Evolutionary conservation across 2,888 invertebrate species (phyloP).

Genomic region (Caenorhabditis wallacei): DNA sequence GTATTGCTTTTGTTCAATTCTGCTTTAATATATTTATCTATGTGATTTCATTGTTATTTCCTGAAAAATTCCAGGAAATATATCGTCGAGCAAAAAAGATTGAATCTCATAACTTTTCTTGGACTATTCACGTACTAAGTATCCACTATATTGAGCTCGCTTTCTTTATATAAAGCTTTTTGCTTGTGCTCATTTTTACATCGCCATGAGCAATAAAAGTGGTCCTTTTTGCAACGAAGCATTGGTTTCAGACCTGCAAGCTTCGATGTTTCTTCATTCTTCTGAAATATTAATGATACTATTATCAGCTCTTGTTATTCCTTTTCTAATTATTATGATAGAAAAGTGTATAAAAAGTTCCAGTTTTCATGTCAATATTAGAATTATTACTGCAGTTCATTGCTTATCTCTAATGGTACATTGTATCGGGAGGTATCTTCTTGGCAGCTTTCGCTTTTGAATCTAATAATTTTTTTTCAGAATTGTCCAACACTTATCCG

Average conservation of each 20-base stretch:
- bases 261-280: not conserved
- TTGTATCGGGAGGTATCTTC: conserved; percentile 21
- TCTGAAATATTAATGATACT: conserved; percentile 17
- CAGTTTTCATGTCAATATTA: conserved; percentile 27
- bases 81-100: too few relatives aligned
- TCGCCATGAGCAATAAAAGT: too few relatives aligned
- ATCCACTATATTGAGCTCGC: too few relatives aligned
- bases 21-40: too few relatives aligned
- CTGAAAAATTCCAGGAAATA: too few relatives aligned
- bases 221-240: too few relatives aligned
- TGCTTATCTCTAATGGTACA: conserved; percentile 16
- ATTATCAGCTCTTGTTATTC: conserved; percentile 7
- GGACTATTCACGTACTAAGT: too few relatives aligned
- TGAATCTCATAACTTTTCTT: too few relatives aligned
- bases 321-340: not conserved
- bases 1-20: too few relatives aligned
- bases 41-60: too few relatives aligned
- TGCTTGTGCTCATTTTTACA: too few relatives aligned
- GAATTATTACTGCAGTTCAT: conserved; percentile 17
- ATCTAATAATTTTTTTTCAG: not conserved
- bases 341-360: not conserved
- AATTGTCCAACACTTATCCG: conserved; percentile 28
- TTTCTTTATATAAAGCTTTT: too few relatives aligned
- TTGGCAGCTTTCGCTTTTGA: conserved; percentile 4
- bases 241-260: not conserved